Percentiles rank a stretch among this genome's conserved stretches.
Conservation (phyloP, 2,113 vertebrate genomes). For the Sprattus sprattus region DNA sequence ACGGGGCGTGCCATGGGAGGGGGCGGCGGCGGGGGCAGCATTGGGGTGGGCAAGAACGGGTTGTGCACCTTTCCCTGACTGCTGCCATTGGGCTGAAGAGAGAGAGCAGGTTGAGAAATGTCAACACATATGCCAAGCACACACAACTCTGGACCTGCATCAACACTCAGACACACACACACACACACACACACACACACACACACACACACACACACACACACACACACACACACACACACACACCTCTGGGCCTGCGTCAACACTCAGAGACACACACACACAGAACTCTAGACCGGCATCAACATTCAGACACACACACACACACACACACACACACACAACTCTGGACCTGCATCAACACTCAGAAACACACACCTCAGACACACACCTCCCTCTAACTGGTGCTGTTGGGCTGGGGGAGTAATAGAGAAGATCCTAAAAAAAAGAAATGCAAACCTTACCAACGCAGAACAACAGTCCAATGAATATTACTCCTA, state of each 20-base stretch:
- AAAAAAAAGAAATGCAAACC: neutral
- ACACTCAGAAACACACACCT: neutral
- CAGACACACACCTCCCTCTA: neutral
- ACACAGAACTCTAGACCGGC: neutral
- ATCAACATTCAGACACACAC: neutral
- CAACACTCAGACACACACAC: neutral
- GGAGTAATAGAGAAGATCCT: neutral
- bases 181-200: constrained; percentile 15
- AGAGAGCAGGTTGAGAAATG: constrained; percentile 4
- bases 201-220: neutral
- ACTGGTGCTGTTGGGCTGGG: neutral
- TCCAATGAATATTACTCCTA: neutral
- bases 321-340: too few species aligned
- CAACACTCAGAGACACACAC: neutral
- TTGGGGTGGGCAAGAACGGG: constrained; percentile 97
- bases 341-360: neutral
- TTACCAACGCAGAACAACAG: constrained; percentile 20
- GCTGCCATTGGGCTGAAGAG: constrained; percentile 89
- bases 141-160: neutral
- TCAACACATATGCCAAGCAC: constrained; percentile 22
- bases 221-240: constrained; percentile 11
- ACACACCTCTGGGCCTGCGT: too few species aligned
- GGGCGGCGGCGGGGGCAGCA: constrained; percentile 96
- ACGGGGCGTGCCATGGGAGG: constrained; percentile 98
- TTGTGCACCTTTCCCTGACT: constrained; percentile 99